Percentiles rank a stretch among this genome's conserved stretches.
Conservation (phyloP, 2,888 invertebrate species). For the Tetranychus piercei region DNA sequence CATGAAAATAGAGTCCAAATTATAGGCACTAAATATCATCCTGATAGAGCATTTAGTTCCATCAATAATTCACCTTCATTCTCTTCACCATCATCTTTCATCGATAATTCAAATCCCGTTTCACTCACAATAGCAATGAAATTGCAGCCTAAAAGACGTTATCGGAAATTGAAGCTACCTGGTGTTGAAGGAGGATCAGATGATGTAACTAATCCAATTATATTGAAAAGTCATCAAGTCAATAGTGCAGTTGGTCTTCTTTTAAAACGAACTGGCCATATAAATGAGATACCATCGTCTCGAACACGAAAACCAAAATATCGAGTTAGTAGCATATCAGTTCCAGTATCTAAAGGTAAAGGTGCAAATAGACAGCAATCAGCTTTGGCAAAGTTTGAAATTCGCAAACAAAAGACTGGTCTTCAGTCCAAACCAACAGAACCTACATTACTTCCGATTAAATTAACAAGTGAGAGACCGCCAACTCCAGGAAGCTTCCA, state of each 20-base stretch:
- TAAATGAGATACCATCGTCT: background rate
- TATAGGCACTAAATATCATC: background rate
- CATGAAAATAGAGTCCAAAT: background rate
- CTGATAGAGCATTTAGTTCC: background rate
- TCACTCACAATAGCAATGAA: constrained; percentile 3
- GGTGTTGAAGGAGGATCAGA: background rate
- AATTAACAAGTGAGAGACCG: background rate
- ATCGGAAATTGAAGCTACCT: background rate
- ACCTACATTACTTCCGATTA: background rate
- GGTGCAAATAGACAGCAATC: background rate
- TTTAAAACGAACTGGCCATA: background rate
- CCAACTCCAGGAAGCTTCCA: background rate
- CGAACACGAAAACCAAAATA: background rate
- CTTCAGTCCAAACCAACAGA: constrained; percentile 1
- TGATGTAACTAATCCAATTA: background rate
- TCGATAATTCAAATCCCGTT: background rate
- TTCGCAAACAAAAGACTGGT: background rate
- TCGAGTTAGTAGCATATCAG: background rate
- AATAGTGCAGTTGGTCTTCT: background rate
- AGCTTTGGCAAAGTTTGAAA: constrained; percentile 6
- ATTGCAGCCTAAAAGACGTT: constrained; percentile 4
- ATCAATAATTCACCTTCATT: background rate
- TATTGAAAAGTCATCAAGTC: background rate
- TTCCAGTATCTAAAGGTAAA: background rate
- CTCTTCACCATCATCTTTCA: background rate